These are phyloP conservation scores for Patella vulgata DNA, from an alignment of 1,140 invertebrate genomes.

Conservation along the genomic window DNA sequence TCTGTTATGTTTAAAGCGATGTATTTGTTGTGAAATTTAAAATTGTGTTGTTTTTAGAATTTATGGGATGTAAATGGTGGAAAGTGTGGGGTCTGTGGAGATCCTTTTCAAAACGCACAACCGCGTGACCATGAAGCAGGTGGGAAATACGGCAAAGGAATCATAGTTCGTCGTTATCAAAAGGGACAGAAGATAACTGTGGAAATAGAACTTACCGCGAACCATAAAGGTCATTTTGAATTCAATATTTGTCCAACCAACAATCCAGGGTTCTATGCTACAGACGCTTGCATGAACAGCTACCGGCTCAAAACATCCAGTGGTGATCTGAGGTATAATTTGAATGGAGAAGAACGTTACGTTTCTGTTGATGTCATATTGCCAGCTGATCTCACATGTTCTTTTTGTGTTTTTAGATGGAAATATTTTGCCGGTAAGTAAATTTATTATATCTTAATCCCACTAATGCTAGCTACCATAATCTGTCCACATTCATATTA, in stretches of 20 bases:
- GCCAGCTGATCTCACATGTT: slow-evolving; percentile 84
- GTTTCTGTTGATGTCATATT: slow-evolving; percentile 62
- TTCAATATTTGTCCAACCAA: slow-evolving; percentile 61
- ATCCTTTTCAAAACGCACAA: slow-evolving; percentile 45
- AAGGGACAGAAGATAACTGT: slow-evolving; percentile 36
- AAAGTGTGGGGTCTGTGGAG: slow-evolving; percentile 67
- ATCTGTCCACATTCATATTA: too few species aligned
- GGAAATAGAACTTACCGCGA: slow-evolving; percentile 30
- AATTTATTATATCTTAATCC: too few species aligned
- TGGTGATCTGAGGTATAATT: slow-evolving; percentile 42
- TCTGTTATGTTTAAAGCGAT: too few species aligned
- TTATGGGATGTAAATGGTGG: slow-evolving; percentile 51
- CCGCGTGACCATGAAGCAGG: slow-evolving; percentile 60
- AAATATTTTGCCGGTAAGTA: slow-evolving; percentile 83
- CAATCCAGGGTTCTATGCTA: slow-evolving; percentile 63
- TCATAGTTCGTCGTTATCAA: slow-evolving; percentile 55
- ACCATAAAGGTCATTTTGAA: slow-evolving; percentile 32
- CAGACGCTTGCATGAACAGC: slow-evolving; percentile 23
- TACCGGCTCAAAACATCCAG: slow-evolving; percentile 59
- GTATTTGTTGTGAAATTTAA: too few species aligned
- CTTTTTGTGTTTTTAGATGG: slow-evolving; percentile 91
- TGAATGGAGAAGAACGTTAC: not conserved
- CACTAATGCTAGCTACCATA: too few species aligned
- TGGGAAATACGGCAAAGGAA: slow-evolving; percentile 61
- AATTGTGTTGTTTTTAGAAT: too few species aligned